Evolutionary conservation across 2,888 invertebrate species (phyloP).

Genomic region (Tuta absoluta): DNA sequence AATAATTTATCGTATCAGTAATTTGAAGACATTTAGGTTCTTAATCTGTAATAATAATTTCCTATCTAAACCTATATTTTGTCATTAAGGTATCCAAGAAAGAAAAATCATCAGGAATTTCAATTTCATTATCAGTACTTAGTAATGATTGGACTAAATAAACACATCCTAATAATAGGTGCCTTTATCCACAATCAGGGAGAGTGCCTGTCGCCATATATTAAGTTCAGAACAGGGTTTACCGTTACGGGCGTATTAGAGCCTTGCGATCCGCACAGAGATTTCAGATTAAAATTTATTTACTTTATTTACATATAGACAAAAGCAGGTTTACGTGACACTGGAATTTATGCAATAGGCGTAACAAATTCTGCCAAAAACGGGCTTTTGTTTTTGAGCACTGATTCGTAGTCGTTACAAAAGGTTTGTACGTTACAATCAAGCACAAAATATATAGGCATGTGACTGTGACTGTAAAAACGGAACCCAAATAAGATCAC

Average conservation of each 20-base stretch:
- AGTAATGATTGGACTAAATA: slow-evolving; percentile 11
- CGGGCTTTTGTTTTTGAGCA: background rate
- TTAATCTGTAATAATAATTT: too few species aligned
- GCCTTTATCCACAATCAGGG: slow-evolving; percentile 62
- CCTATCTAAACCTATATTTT: too few species aligned
- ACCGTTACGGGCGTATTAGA: slow-evolving; percentile 48
- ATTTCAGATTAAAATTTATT: slow-evolving; percentile 40
- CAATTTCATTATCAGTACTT: background rate
- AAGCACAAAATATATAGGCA: background rate
- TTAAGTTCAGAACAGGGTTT: slow-evolving; percentile 64
- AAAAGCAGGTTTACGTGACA: slow-evolving; percentile 4
- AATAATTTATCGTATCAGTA: too few species aligned
- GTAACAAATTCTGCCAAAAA: slow-evolving; percentile 1
- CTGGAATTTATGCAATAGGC: background rate
- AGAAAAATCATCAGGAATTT: background rate
- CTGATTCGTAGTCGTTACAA: background rate
- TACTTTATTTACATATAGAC: slow-evolving; percentile 33
- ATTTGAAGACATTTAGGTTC: too few species aligned
- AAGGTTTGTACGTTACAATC: background rate
- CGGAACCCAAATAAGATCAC: background rate
- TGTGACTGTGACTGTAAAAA: background rate
- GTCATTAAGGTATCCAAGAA: too few species aligned
- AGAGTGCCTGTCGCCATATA: slow-evolving; percentile 76
- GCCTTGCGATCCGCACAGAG: slow-evolving; percentile 48
- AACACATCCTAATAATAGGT: slow-evolving; percentile 18